Evolutionary conservation across 2,113 vertebrate species (phyloP), one percentile per base, ranked within the genome.

Genomic region (Todiramphus saurophagus): DNA sequence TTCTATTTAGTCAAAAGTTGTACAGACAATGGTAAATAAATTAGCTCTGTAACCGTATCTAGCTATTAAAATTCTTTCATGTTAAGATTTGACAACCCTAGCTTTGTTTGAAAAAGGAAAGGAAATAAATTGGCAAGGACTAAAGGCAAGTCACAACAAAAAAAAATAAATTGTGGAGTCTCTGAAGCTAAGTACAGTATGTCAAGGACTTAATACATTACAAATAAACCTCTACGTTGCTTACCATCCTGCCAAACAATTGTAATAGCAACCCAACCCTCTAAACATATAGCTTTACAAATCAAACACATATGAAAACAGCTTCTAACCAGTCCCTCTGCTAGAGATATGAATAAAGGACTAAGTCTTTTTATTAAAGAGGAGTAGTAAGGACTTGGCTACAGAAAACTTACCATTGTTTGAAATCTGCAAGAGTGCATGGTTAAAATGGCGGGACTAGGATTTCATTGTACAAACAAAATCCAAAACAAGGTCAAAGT

Each of bases 101-200:
- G 60, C 94, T 96, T 92, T 96, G 89, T 95, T 89, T 93, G 73
- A 77, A 87, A 93, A 78, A 83, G 58, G 75, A 68, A 81, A 83
- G 48, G 73, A 96, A 93, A 87, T 84, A 78, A 90, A 84, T 66
- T 94, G 95, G 66, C 77, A 89, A 89, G 66, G 55, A 66, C 69
- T 87, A 79, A 92, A 94, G 66, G 59, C 83, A 92, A 89, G 39
- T 24, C 12, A 4, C 63, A 91, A 74, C 46, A 80, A 84, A 75
- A 63, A 25, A 25, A 51, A 85, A 72, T 10, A 48, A 84, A 48
- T 31, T 41, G 24, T 83, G 72, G 43, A 64, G 35, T 35, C 76
- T 92, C 86, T 95, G 56, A 89, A 95, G 73, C 90, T 63, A 39
- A 68, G 46, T 72, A 91, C 72, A 90, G 35, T 59, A n/a, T 92